Conservation (phyloP, 1,140 invertebrate species). For the Drosophila nebulosa region DNA sequence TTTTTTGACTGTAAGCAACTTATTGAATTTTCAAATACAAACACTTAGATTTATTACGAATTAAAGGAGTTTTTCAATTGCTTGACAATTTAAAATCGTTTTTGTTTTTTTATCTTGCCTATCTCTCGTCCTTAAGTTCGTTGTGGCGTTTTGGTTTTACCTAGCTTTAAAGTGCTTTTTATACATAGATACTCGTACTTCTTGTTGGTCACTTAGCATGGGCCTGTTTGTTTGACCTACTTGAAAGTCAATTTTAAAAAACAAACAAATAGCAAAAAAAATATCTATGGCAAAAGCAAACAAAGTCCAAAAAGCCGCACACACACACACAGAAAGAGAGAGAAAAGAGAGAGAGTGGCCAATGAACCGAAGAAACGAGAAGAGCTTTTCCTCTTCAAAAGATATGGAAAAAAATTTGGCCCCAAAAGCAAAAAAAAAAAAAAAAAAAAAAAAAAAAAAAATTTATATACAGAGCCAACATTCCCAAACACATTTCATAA, state of each 20-base stretch:
- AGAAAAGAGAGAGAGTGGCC: neutral
- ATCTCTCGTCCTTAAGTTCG: neutral
- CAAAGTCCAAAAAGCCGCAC: neutral
- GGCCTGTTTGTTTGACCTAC: neutral
- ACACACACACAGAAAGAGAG: too few species aligned
- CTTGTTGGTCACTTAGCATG: neutral
- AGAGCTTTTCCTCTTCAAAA: neutral
- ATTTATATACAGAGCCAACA: neutral
- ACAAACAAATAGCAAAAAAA: conserved; percentile 1
- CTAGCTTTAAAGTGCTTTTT: neutral
- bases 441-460: neutral
- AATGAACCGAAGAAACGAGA: neutral
- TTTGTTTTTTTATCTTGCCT: neutral
- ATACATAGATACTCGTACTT: neutral
- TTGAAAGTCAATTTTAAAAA: conserved; percentile 8
- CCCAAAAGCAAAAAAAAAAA: neutral
- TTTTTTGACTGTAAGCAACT: neutral
- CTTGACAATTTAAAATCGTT: neutral
- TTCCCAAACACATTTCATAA: neutral
- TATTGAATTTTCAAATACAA: neutral
- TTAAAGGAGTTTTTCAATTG: neutral
- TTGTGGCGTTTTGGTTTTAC: neutral
- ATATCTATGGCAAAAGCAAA: neutral
- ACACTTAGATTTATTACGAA: neutral
- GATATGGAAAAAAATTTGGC: neutral